A percentile compares a stretch with the other conserved stretches of the same genome.
phyloP scores from a whole-genome alignment of 2,888 invertebrate species.

The Torymus texanus region DNA sequence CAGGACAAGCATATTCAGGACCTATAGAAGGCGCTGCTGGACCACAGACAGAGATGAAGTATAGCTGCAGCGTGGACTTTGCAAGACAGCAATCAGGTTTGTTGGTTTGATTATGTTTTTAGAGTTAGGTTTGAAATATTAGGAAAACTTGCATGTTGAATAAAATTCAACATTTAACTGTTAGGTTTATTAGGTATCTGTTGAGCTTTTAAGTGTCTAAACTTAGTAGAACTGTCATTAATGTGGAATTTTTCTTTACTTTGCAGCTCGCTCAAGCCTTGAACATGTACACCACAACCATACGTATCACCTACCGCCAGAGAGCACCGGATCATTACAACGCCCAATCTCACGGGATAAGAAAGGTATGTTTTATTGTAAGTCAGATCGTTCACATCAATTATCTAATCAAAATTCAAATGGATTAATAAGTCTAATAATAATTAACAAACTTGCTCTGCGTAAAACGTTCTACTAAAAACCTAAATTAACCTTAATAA shows the following conservation, averaged over 20 bases:
- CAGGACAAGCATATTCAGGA: constrained; percentile 73
- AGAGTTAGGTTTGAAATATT: constrained; percentile 18
- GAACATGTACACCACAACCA: constrained; percentile 89
- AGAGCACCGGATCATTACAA: constrained; percentile 80
- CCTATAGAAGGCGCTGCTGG: constrained; percentile 76
- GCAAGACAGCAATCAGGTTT: constrained; percentile 74
- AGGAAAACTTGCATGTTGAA: background rate
- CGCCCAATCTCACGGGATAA: constrained; percentile 85
- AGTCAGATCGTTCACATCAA: no score
- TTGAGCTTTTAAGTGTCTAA: no score
- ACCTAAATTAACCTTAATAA: no score
- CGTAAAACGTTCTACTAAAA: no score
- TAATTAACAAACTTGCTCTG: no score
- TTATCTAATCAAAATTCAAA: no score
- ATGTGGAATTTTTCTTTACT: background rate
- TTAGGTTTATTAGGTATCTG: no score
- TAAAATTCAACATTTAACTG: background rate
- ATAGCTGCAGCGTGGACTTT: constrained; percentile 83
- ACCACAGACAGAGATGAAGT: constrained; percentile 80
- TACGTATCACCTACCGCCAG: constrained; percentile 87
- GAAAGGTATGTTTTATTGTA: constrained; percentile 74
- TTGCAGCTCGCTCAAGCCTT: constrained; percentile 75
- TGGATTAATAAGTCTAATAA: no score
- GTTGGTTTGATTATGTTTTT: no score
- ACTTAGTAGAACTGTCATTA: no score